Evolutionary conservation across 2,113 vertebrate species (phyloP).

Genomic region (Pituophis catenifer): DNA sequence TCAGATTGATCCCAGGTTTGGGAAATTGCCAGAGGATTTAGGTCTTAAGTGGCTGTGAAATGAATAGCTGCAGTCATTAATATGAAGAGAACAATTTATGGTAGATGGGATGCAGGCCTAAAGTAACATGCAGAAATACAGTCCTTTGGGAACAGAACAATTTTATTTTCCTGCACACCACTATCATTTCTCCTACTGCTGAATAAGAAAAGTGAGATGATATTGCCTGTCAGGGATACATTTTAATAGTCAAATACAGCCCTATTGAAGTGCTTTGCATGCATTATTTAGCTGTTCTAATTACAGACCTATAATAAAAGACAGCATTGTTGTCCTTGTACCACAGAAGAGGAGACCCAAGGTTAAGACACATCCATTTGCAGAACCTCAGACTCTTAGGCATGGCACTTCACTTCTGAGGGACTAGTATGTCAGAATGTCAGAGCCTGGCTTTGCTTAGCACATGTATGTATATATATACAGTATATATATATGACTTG

Average conservation of each 20-base stretch:
- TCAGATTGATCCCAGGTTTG: not conserved
- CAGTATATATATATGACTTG: too few species aligned
- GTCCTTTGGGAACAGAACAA: not conserved
- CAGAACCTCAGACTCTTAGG: not conserved
- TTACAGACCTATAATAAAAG: not conserved
- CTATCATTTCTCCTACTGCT: not conserved
- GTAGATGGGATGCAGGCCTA: not conserved
- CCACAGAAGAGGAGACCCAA: not conserved
- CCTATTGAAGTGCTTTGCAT: not conserved
- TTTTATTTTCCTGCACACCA: not conserved
- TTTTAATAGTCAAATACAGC: not conserved
- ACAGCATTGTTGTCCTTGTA: not conserved
- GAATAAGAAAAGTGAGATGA: not conserved
- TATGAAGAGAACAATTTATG: not conserved
- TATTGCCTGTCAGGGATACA: not conserved
- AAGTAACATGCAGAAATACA: not conserved
- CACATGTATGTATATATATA: too few species aligned
- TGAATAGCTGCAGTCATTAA: not conserved
- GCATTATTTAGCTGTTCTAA: not conserved
- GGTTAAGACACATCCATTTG: not conserved
- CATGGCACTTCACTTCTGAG: not conserved
- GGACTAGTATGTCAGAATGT: not conserved
- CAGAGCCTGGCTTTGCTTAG: too few species aligned
- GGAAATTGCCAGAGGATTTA: not conserved
- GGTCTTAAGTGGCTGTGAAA: not conserved